phyloP scores from a whole-genome alignment of 1,140 invertebrate species.

The Bombus pyrosoma region DNA sequence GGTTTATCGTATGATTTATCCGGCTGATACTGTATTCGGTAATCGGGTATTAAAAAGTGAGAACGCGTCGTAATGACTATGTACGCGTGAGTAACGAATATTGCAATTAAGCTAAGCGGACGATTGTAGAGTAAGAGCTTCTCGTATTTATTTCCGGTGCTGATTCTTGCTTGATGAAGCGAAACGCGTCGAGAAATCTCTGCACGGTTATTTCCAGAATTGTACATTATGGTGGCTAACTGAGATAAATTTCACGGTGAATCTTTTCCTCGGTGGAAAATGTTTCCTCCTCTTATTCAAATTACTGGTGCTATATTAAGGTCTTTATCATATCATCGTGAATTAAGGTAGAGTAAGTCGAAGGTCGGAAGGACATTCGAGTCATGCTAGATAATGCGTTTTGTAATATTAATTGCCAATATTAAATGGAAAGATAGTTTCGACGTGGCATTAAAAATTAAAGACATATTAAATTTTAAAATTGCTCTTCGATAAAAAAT shows the following conservation, averaged over 20 bases:
- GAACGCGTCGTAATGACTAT: constrained; percentile 14
- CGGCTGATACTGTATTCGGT: background rate
- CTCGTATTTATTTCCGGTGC: constrained; percentile 26
- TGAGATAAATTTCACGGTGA: constrained; percentile 10
- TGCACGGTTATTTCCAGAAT: constrained; percentile 9
- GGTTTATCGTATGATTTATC: background rate
- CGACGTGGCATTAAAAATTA: no score
- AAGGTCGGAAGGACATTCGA: no score
- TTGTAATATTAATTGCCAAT: no score
- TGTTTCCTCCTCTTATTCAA: no score
- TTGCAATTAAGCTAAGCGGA: constrained; percentile 35
- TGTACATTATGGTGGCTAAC: constrained; percentile 5
- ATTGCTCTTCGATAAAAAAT: no score
- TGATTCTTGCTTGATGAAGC: constrained; percentile 15
- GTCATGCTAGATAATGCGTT: no score
- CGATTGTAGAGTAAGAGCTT: background rate
- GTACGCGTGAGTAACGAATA: constrained; percentile 11
- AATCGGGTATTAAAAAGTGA: constrained; percentile 4
- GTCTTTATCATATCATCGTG: no score
- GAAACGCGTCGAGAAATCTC: constrained; percentile 34
- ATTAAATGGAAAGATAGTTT: no score
- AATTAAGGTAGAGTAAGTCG: no score
- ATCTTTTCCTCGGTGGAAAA: background rate
- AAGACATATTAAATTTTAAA: no score
- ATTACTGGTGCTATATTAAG: no score